Conservation (phyloP, 2,888 invertebrate species). For the Zaprionus lineosus region DNA sequence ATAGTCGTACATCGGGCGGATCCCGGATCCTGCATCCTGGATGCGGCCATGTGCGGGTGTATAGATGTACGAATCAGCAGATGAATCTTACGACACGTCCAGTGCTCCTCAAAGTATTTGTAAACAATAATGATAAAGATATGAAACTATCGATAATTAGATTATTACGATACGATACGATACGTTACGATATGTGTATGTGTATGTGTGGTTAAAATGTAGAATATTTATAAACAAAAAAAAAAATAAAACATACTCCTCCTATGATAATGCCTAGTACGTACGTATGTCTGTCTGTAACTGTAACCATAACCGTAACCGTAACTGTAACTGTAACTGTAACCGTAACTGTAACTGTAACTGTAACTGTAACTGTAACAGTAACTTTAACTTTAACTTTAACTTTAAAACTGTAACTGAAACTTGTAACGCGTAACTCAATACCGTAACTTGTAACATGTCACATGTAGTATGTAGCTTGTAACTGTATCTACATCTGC, state of each 20-base stretch:
- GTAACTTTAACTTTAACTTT: too few relatives aligned
- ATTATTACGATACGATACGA: neutral
- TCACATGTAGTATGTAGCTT: conserved; percentile 13
- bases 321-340: too few relatives aligned
- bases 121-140: conserved; percentile 80
- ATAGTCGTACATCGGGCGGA: conserved; percentile 1
- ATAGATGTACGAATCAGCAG: conserved; percentile 38
- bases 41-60: conserved; percentile 33
- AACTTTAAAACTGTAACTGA: too few relatives aligned
- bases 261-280: conserved; percentile 23
- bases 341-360: too few relatives aligned
- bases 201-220: conserved; percentile 47
- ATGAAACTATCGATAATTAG: conserved; percentile 44
- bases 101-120: conserved; percentile 81
- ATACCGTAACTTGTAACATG: too few relatives aligned
- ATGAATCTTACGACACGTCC: conserved; percentile 80
- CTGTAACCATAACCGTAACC: too few relatives aligned
- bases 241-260: too few relatives aligned
- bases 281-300: too few relatives aligned
- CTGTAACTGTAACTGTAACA: too few relatives aligned
- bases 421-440: too few relatives aligned
- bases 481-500: too few relatives aligned
- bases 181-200: conserved; percentile 20
- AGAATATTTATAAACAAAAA: conserved; percentile 70
- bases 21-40: too few relatives aligned